These are phyloP conservation scores for Champsocephalus gunnari DNA, from an alignment of 2,797 vertebrate genomes.

Conservation along the genomic window DNA sequence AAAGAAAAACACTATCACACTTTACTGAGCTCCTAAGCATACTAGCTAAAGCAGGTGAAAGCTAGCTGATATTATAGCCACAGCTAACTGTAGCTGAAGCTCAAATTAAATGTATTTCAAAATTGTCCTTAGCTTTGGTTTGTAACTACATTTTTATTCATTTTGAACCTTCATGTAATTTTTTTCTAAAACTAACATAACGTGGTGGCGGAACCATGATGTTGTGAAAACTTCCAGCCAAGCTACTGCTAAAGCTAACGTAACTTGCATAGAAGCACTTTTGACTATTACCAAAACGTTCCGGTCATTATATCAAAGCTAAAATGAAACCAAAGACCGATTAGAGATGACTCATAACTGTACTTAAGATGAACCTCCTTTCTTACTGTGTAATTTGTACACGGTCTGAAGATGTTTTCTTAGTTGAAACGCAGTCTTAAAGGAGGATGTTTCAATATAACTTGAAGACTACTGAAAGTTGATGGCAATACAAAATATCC, in stretches of 20 bases:
- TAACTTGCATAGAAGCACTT: too few species aligned
- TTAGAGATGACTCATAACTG: slow-evolving; percentile 10
- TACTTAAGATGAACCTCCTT: background rate
- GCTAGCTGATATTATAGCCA: background rate
- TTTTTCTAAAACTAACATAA: too few species aligned
- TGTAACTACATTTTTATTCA: too few species aligned
- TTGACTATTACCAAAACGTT: background rate
- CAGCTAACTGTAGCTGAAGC: background rate
- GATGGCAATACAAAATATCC: background rate
- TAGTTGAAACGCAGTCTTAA: background rate
- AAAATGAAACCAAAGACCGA: background rate
- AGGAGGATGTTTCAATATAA: background rate
- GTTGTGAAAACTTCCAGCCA: too few species aligned
- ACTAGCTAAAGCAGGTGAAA: background rate
- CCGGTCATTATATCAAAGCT: slow-evolving; percentile 13
- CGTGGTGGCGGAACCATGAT: too few species aligned
- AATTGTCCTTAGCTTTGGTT: too few species aligned
- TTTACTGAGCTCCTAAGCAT: background rate
- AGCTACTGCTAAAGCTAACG: too few species aligned
- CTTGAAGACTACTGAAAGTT: slow-evolving; percentile 3
- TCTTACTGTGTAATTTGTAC: background rate
- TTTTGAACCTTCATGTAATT: too few species aligned
- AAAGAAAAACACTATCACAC: too few species aligned
- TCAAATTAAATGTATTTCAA: too few species aligned
- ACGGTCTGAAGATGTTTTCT: background rate